Evolutionary conservation across 2,888 invertebrate species (phyloP), one percentile per base, ranked within the genome.

Genomic region (Synanthedon vespiformis): DNA sequence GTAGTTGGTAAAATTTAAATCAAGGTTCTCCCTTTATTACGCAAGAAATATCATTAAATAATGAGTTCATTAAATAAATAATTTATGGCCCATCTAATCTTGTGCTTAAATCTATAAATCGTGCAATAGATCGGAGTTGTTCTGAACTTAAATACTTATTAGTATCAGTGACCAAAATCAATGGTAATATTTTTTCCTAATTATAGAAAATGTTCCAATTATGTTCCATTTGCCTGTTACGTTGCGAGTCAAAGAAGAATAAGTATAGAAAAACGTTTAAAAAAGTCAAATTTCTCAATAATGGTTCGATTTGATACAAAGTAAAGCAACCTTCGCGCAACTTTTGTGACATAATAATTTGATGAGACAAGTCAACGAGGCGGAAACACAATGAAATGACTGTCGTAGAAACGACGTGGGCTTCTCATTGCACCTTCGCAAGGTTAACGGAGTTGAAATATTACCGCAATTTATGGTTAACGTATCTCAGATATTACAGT

Each of bases 321-420:
- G 52, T 41, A 62, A 61, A 57, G 52, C 55, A 72, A 72, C 72
- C 76, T 74, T 71, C 72, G 64, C 72, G 64, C 18, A 55, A 57
- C 62, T 14, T 64, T 61, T 68, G 66, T 74, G 72, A 74, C 71
- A 75, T 75, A 74, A 78, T 66, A 68, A 75, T 75, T 70, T 73
- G 68, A 72, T 62, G 77, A 68, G 72, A 72, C 73, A 66, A 71
- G 54, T 60, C 70, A 79, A 65, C 77, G 75, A 75, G 61, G 68
- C 70, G 72, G 79, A 80, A 81, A 81, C 77, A 81, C 78, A 81
- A 79, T 80, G 63, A 70, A 67, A 70, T 66, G 61, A 65, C 62
- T 61, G 63, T 48, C 22, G 48, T 12, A 44, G 13, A 44, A 34
- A 34, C 34, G 44, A 44, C 13, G 44, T 44, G 44, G 44, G 44